Base-by-base conservation (phyloP, 2,113 vertebrate species). In the Hippolais icterina region DNA sequence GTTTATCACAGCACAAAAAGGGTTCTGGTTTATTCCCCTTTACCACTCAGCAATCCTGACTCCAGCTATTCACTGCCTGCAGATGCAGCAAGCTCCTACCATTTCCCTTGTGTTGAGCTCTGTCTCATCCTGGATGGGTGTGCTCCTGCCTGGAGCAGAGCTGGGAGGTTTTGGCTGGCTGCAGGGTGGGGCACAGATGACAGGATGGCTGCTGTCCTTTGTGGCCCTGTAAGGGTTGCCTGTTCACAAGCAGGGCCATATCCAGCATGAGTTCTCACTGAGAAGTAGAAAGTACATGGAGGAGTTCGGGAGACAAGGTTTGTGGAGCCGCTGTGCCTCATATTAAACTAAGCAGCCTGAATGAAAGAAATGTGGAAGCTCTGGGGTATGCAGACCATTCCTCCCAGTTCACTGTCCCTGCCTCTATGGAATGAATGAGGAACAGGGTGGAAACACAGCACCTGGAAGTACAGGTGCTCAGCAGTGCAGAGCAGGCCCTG, bases 331-430 rank as follows among this genome's bases (percentile, higher is more conserved):
- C 12, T 18, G 4, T 52, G 35, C 28, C 19, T 18, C 1, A 5
- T 10, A 3, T 4, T 59, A 35, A 82, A 23, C 6, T 2, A 9
- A 78, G 28, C 2, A 8, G 29, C 8, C 23, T 22, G 15, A 23
- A 46, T 22, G 15, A 23, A 46, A 33, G 28, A 60, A 74, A 35
- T 1, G 9, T 37, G 31, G 29, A 29, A 28, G 29, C 8, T 42
- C 28, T 64, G 12, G 7, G 4, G 15, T 24, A 4, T 0, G 2
- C 18, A 9, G 5, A 1, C 4, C 0, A 0, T 21, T 49, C 4
- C 3, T 61, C 7, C 4, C 5, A 6, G 3, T 20, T 39, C 8
- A 5, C 3, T 4, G 12, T 49, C 6, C 3, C 7, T 47, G 15
- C 21, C 0, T 3, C 27, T 5, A 1, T 3, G 11, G 2, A 0